phyloP scores from a whole-genome alignment of 2,797 vertebrate species.

The Tenualosa ilisha region DNA sequence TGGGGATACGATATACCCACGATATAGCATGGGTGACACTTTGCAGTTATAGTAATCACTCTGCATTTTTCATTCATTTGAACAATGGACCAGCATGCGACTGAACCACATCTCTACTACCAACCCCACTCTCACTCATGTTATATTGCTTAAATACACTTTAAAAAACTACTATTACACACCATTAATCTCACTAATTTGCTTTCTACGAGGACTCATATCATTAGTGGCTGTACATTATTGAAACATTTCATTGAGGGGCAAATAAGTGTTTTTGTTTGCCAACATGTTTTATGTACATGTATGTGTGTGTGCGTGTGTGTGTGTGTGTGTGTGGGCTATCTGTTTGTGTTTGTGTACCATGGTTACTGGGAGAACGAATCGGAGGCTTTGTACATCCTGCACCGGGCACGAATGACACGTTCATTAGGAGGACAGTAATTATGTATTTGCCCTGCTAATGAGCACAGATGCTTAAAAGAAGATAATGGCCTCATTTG shows the following conservation, averaged over 20 bases:
- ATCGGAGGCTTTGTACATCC: slow-evolving; percentile 50
- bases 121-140: too few relatives aligned
- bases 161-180: too few relatives aligned
- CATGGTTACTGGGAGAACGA: slow-evolving; percentile 47
- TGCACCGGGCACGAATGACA: slow-evolving; percentile 51
- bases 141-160: too few relatives aligned
- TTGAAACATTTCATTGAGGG: slow-evolving; percentile 61
- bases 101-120: too few relatives aligned
- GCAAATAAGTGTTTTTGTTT: background rate
- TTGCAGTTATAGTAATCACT: too few relatives aligned
- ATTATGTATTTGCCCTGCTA: slow-evolving; percentile 70
- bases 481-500: slow-evolving; percentile 62
- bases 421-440: slow-evolving; percentile 66
- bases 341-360: background rate
- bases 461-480: slow-evolving; percentile 68
- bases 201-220: too few relatives aligned
- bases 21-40: too few relatives aligned
- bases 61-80: too few relatives aligned
- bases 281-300: background rate
- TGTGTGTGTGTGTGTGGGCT: background rate
- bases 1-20: too few relatives aligned
- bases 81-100: too few relatives aligned
- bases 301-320: background rate
- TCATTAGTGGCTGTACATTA: slow-evolving; percentile 31
- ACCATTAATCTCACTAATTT: too few relatives aligned